Evolutionary conservation across 2,113 vertebrate species (phyloP), one percentile per base, ranked within the genome.

Genomic region (Peromyscus maniculatus): DNA sequence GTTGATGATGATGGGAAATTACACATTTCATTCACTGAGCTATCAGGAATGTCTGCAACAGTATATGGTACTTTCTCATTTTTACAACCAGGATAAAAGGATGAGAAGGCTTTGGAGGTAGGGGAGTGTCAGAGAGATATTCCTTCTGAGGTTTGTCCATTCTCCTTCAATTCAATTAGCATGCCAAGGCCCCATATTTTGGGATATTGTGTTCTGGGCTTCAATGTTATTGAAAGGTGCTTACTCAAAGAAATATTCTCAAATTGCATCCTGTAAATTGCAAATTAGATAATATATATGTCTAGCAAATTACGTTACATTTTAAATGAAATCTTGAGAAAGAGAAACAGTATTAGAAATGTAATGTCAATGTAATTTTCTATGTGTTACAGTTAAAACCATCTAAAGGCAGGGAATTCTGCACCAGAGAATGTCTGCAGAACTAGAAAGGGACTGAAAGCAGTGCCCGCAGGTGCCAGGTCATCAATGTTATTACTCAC

Each of bases 281-380:
- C 71, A 33, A 57, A 28, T 72, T 72, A 57, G 31, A 57, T 74
- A 57, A 72, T 74, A 80, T 78, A 7, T 16, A 80, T 74, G 83
- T 95, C 79, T 24, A 72, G 16, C 26, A 90, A 46, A 93, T 71
- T 28, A 82, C 28, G 77, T 93, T 82, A 64, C 69, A 95, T 74
- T 87, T 91, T 86, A 26, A 89, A 43, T 87, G 17, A 91, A 66
- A 55, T 87, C n/a, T 59, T 78, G 49, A 78, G 72, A 94, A 52
- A 87, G 57, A 69, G 8, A 72, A 89, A 74, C 57, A 59, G 24
- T 88, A 59, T 52, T 28, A 91, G 49, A 93, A 11, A 49, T 71
- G 0, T 59, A 89, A 91, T 66, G 77, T 79, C 22, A 10, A 31
- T 94, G 52, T 22, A 71, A 7, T 59, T 93, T 90, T 69, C 52